A percentile compares a stretch with the other conserved stretches of the same genome.
Evolutionary conservation across 2,113 vertebrate genomes (phyloP).

Genomic region (Sebastes fasciatus): DNA sequence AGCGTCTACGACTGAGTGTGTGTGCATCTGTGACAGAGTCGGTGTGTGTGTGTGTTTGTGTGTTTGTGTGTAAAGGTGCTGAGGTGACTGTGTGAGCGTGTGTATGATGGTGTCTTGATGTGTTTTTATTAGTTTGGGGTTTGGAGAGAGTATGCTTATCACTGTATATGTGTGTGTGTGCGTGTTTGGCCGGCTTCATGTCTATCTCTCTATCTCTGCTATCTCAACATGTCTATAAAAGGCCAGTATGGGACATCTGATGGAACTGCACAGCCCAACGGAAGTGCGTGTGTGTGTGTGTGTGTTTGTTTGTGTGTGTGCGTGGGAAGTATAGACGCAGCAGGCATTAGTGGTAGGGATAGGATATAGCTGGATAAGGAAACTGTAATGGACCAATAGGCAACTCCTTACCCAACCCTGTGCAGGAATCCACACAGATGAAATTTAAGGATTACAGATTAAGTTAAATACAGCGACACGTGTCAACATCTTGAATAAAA

Average conservation of each 20-base stretch:
- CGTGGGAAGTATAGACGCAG: slow-evolving; percentile 28
- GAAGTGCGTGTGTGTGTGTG: slow-evolving; percentile 28
- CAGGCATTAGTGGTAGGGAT: slow-evolving; percentile 35
- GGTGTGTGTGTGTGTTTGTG: slow-evolving; percentile 13
- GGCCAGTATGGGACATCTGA: slow-evolving; percentile 52
- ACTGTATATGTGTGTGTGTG: slow-evolving; percentile 9
- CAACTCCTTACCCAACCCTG: slow-evolving; percentile 27
- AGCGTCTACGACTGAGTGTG: slow-evolving; percentile 54
- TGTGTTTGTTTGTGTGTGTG: slow-evolving; percentile 22
- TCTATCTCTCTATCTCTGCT: slow-evolving; percentile 59
- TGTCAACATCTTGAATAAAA: neutral
- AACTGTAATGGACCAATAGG: slow-evolving; percentile 36
- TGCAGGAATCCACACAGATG: slow-evolving; percentile 21
- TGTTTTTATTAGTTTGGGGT: slow-evolving; percentile 14
- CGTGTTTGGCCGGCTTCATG: slow-evolving; percentile 27
- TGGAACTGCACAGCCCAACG: slow-evolving; percentile 34
- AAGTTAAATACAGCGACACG: neutral
- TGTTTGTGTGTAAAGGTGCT: slow-evolving; percentile 39
- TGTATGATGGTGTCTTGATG: neutral
- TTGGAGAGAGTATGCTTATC: slow-evolving; percentile 11
- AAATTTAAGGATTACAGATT: neutral
- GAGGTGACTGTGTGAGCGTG: slow-evolving; percentile 26
- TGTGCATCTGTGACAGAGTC: slow-evolving; percentile 19
- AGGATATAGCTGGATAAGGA: slow-evolving; percentile 54
- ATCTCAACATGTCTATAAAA: slow-evolving; percentile 69